Evolutionary conservation across 1,140 invertebrate species (phyloP).

Genomic region (Drosophila suzukii): DNA sequence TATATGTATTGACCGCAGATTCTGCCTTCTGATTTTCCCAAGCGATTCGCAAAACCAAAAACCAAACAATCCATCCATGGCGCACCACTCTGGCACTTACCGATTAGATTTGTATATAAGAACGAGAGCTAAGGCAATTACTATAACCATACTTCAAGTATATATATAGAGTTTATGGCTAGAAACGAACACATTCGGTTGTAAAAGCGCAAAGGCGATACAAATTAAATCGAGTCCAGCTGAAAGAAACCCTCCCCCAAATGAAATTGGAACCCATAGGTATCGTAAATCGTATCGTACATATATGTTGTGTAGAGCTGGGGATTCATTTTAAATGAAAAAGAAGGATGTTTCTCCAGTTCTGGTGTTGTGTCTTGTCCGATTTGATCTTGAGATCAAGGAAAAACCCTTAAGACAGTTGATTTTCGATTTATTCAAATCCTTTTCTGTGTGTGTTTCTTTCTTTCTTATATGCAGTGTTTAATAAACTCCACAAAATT

Average conservation of each 20-base stretch:
- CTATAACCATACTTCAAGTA: slow-evolving; percentile 46
- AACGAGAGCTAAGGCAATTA: slow-evolving; percentile 29
- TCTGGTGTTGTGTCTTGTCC: slow-evolving; percentile 32
- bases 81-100: slow-evolving; percentile 36
- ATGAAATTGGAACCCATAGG: slow-evolving; percentile 16
- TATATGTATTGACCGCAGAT: slow-evolving; percentile 2
- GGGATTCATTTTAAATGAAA: neutral
- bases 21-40: slow-evolving; percentile 14
- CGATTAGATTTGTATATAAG: slow-evolving; percentile 46
- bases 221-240: slow-evolving; percentile 33
- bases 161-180: slow-evolving; percentile 30
- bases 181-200: slow-evolving; percentile 37
- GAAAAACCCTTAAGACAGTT: neutral
- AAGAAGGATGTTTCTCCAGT: neutral
- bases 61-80: slow-evolving; percentile 39
- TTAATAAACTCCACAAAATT: neutral
- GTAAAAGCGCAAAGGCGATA: slow-evolving; percentile 25
- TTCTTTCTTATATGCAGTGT: neutral
- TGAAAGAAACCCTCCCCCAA: slow-evolving; percentile 27
- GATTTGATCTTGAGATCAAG: slow-evolving; percentile 1
- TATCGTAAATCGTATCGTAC: slow-evolving; percentile 9
- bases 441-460: slow-evolving; percentile 6
- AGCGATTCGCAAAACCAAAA: slow-evolving; percentile 9
- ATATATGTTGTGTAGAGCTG: slow-evolving; percentile 11
- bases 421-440: neutral